Base-by-base conservation (phyloP, 1,140 invertebrate species). In the Heliconius nattereri region DNA sequence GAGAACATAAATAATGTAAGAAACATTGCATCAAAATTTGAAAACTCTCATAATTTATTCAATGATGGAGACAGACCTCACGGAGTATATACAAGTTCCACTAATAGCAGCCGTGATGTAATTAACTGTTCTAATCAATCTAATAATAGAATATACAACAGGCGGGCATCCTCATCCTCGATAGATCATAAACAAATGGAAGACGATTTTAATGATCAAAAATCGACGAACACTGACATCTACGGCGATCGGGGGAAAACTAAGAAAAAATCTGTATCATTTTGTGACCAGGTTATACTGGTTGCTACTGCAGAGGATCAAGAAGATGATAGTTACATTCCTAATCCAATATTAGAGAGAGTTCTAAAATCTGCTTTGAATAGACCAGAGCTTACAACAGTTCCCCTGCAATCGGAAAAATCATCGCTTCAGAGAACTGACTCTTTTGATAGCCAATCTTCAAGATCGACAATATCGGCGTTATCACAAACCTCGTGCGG, bases 181-280 rank as follows among this genome's bases (percentile, higher is more conserved):
- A 92, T 94, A 49, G 93, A 94, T 80, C 85, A 91, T 37, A 94
- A 93, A 79, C 92, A 95, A 87, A 92, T 91, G 29, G 92, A 92
- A 77, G 91, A 94, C 26, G 91, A 93, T 86, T 90, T 91, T 81
- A 85, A 81, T 81, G 87, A 93, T n/a, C 86, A 92, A 86, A 91
- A 90, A 85, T 83, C 72, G 80, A 74, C 52, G 83, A 85, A 40
- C 26, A 37, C 23, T 57, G 54, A 75, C 26, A 82, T 85, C 19
- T 89, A 89, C 76, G 81, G 81, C 23, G 92, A 94, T 75, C 87
- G 91, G 2, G 95, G 96, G 83, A 95, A 96, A 76, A 95, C 96
- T 9, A 98, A 98, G 88, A 98, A 98, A 95, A 98, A 98, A 90
- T 98, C 97, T 84, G 98, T 99, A 2, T 98, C 98, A 0, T 99